These are phyloP conservation scores for Aporophyla nigra DNA, from an alignment of 2,888 invertebrate species.

Conservation along the genomic window DNA sequence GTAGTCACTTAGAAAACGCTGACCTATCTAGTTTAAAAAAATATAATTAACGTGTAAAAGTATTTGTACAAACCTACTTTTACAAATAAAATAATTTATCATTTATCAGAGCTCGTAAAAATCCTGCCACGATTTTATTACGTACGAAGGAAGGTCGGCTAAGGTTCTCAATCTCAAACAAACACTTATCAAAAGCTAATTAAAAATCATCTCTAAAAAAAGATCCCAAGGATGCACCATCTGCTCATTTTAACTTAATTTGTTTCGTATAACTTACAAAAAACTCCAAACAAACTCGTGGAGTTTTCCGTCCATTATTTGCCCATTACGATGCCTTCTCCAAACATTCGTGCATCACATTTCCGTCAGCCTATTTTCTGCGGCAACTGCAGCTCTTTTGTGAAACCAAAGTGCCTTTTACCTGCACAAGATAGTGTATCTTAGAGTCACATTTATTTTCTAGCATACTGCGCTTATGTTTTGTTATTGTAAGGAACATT, in stretches of 20 bases:
- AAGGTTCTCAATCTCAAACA: not conserved
- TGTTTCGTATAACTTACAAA: not conserved
- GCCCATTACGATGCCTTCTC: conserved; percentile 60
- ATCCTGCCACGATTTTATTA: too few species aligned
- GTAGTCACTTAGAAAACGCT: too few species aligned
- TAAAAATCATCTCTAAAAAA: not conserved
- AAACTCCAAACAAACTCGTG: not conserved
- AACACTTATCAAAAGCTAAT: conserved; percentile 11
- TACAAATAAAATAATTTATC: too few species aligned
- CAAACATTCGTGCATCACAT: conserved; percentile 45
- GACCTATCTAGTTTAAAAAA: too few species aligned
- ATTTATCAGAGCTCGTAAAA: too few species aligned
- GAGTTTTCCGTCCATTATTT: conserved; percentile 22
- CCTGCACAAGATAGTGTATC: conserved; percentile 75
- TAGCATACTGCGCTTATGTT: conserved; percentile 44
- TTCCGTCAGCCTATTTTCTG: conserved; percentile 79
- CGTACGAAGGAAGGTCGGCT: too few species aligned
- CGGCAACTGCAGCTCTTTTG: conserved; percentile 78
- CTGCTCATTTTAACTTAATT: conserved; percentile 15
- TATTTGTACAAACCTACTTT: too few species aligned
- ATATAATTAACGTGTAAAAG: too few species aligned
- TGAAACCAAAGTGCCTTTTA: conserved; percentile 81
- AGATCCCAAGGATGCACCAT: conserved; percentile 9
- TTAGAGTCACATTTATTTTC: conserved; percentile 64
- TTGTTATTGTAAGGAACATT: conserved; percentile 40